Base-by-base conservation (phyloP, 2,888 invertebrate species). In the Ophion ellenae region DNA sequence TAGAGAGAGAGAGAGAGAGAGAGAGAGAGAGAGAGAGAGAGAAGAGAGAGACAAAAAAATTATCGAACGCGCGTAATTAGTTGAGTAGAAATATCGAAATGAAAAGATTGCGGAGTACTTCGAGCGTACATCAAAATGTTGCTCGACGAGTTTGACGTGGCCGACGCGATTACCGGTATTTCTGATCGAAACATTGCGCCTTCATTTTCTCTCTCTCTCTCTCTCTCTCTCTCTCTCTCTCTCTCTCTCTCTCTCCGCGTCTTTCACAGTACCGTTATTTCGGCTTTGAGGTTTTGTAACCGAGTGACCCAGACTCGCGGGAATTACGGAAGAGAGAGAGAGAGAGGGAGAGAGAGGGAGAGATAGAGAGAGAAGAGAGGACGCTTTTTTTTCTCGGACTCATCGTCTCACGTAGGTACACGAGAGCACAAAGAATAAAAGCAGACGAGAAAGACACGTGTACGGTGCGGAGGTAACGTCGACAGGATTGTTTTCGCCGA, bases 261-360 rank as follows among this genome's bases (percentile, higher is more conserved):
- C 47, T 47, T 47, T 47, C 47, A 47, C 47, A 14, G 11, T 47
- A 90, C 93, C 93, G 93, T 93, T 93, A 93, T 92, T 93, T 92
- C 88, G 92, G 89, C 91, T 91, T 89, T 89, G 90, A 92, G 90
- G 92, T 92, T 91, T 91, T 90, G 91, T 93, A 93, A 91, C 93
- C 93, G 92, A 93, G 90, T 93, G 93, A 93, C 93, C 93, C 93
- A 93, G 92, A 93, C 92, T 91, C 87, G 81, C 70, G 86, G 83
- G 87, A 36, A 61, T 61, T 32, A 32, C 24, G 11, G 14, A 10
- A 73, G 11, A n/a, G 73, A 45, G 40, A 59, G 11, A 61, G 24
- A 61, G 61, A 24, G 61, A 24, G 10, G n/a, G 45, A 69, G 47
- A n/a, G 53, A 24, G 59, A 20, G 63, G 57, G 10, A 24, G 14